phyloP scores from a whole-genome alignment of 2,888 invertebrate species.

The Arrhopalites spinosus region DNA sequence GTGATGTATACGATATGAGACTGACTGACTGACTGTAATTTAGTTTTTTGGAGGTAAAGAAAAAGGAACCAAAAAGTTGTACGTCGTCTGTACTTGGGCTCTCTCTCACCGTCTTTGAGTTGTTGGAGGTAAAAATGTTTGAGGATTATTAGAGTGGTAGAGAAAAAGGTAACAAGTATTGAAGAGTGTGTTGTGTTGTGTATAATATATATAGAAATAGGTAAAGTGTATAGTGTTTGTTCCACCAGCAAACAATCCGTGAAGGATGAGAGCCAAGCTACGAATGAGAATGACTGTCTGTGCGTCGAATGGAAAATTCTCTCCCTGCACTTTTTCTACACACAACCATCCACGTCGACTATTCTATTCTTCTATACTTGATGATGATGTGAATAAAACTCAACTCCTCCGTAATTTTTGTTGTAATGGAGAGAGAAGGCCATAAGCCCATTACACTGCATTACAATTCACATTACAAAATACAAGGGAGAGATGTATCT shows the following conservation, averaged over 20 bases:
- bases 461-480: slow-evolving; percentile 32
- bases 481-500: not conserved
- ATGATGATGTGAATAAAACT: slow-evolving; percentile 38
- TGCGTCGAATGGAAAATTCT: slow-evolving; percentile 37
- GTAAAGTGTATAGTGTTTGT: not conserved
- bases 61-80: not conserved
- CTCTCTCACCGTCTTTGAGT: not conserved
- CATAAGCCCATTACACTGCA: slow-evolving; percentile 32
- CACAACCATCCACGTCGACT: slow-evolving; percentile 22
- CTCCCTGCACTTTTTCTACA: slow-evolving; percentile 23
- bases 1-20: too few relatives aligned
- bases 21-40: not conserved
- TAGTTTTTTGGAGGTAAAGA: not conserved
- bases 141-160: not conserved
- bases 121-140: not conserved
- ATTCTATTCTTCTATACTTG: slow-evolving; percentile 29
- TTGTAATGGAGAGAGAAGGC: slow-evolving; percentile 33
- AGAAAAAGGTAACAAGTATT: slow-evolving; percentile 14
- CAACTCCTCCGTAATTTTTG: slow-evolving; percentile 36
- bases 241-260: slow-evolving; percentile 27
- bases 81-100: not conserved
- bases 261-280: slow-evolving; percentile 30
- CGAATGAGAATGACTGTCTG: slow-evolving; percentile 35
- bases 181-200: not conserved
- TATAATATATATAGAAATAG: slow-evolving; percentile 3